Base-by-base conservation (phyloP, 2,888 invertebrate genomes). In the Amorpha juglandis region DNA sequence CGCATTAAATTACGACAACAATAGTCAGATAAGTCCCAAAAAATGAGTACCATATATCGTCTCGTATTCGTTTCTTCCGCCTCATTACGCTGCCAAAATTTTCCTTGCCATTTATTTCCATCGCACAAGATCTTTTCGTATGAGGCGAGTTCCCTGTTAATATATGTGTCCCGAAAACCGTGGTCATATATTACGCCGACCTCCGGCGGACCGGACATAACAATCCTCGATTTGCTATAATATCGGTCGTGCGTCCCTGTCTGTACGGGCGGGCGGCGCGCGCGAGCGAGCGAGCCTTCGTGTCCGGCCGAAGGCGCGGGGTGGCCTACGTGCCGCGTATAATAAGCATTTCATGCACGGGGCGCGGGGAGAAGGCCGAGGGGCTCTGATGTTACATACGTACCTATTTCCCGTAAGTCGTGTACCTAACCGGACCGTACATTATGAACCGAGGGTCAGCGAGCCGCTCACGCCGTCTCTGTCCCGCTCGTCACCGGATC, bases 291-390 rank as follows among this genome's bases (percentile, higher is more conserved):
- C 81, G 87, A 85, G 87, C 76, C 78, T 80, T 75, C 74, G 76
- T 76, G 78, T 71, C 58, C 58, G 82, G 81, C 82, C 81, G 86
- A 83, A 86, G 80, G 81, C 83, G 89, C 87, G 87, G 90, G 91
- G 89, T 86, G 88, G 89, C 84, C 83, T 88, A 93, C 94, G 94
- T 94, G 94, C 93, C 93, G 91, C 91, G 94, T 93, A 94, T 94
- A 94, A 94, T 94, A 94, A 94, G 94, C 93, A 94, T 93, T 93
- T 94, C 94, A 95, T 94, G 94, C 94, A 93, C 88, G 91, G 92
- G 93, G 88, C 78, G 88, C 87, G 91, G 92, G 93, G 89, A 78
- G 87, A 58, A 16, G 58, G 58, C 42, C 83, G 90, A 89, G 88
- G 89, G 89, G 82, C 84, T 79, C 79, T 78, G 84, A 83, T 86